A percentile compares a stretch with the other conserved stretches of the same genome.
Evolutionary conservation across 2,797 vertebrate species (phyloP).

Genomic region (Enteromius viviparus): DNA sequence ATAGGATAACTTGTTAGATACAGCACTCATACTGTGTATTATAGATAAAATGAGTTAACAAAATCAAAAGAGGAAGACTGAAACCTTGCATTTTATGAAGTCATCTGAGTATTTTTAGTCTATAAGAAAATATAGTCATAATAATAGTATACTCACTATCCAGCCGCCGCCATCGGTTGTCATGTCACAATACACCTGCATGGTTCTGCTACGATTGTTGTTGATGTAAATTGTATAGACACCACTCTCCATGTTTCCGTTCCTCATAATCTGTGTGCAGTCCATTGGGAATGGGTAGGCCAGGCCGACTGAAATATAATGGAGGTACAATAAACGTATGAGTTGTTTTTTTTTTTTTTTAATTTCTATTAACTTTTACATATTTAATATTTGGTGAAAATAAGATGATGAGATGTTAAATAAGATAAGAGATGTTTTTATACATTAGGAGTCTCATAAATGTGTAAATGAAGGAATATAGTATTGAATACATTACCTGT

Average conservation of each 20-base stretch:
- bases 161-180: slow-evolving; percentile 86
- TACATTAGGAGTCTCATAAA: background rate
- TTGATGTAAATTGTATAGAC: slow-evolving; percentile 82
- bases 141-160: slow-evolving; percentile 76
- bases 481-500: slow-evolving; percentile 76
- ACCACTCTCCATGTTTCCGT: slow-evolving; percentile 75
- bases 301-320: slow-evolving; percentile 70
- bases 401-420: too few relatives aligned
- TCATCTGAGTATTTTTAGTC: background rate
- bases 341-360: background rate
- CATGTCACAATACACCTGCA: slow-evolving; percentile 89
- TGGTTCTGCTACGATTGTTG: slow-evolving; percentile 70
- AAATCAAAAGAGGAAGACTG: background rate
- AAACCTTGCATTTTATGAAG: background rate
- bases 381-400: background rate
- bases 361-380: background rate
- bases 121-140: background rate
- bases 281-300: slow-evolving; percentile 80
- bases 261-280: slow-evolving; percentile 84
- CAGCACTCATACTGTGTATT: slow-evolving; percentile 1
- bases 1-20: background rate
- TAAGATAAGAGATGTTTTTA: background rate
- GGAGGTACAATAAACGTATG: background rate
- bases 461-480: slow-evolving; percentile 9
- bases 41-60: background rate